A percentile compares a stretch with the other conserved stretches of the same genome.
phyloP scores from a whole-genome alignment of 1,140 invertebrate genomes.

The Orchesella cincta region DNA sequence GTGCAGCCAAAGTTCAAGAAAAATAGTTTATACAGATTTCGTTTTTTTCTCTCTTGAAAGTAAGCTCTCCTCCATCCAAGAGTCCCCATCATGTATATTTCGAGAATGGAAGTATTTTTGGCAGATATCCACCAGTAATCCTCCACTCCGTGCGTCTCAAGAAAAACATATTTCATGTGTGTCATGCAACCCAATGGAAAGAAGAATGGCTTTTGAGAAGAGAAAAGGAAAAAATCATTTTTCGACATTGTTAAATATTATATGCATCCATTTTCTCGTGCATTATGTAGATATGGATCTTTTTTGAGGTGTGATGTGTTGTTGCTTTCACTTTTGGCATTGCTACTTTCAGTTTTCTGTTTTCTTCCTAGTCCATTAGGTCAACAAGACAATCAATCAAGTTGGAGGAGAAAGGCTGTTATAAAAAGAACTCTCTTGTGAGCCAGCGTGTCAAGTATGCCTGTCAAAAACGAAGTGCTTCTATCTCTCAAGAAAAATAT shows the following conservation, averaged over 20 bases:
- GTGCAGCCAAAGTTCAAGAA: too few relatives aligned
- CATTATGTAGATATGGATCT: background rate
- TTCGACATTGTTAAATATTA: background rate
- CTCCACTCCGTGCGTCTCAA: background rate
- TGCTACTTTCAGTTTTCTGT: background rate
- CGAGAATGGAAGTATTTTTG: background rate
- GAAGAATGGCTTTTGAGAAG: background rate
- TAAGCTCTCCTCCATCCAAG: background rate
- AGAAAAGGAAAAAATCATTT: background rate
- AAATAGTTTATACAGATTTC: too few relatives aligned
- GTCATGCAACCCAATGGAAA: constrained; percentile 1
- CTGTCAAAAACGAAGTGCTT: constrained; percentile 44
- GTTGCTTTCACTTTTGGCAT: constrained; percentile 5
- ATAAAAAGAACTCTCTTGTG: background rate
- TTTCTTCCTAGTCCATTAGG: constrained; percentile 41
- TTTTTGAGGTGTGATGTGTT: background rate
- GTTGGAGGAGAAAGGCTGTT: background rate
- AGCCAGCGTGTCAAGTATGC: constrained; percentile 32
- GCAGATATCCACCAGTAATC: constrained; percentile 13
- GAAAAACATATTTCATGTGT: constrained; percentile 22
- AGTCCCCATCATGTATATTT: background rate
- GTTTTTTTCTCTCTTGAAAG: too few relatives aligned
- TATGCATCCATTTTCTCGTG: background rate
- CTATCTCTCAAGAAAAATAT: constrained; percentile 28
- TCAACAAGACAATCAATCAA: constrained; percentile 44